Evolutionary conservation across 2,113 vertebrate species (phyloP).

Genomic region (Larimichthys polyactis): DNA sequence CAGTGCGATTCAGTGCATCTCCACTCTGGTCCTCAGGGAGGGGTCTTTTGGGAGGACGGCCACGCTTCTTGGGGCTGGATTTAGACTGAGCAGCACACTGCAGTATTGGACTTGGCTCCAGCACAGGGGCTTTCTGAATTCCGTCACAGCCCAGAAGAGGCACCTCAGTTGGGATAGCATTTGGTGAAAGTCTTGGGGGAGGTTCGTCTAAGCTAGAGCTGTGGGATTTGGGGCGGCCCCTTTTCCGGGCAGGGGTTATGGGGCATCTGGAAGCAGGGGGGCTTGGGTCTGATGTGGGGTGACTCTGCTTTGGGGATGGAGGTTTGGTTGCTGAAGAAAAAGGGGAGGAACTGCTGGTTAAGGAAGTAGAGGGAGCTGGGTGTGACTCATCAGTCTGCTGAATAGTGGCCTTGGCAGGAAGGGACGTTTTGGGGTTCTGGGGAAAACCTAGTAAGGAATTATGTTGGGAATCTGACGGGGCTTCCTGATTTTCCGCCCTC

Average conservation of each 20-base stretch:
- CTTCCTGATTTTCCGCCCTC: slow-evolving; percentile 73
- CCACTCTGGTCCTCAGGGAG: slow-evolving; percentile 64
- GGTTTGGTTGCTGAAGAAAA: slow-evolving; percentile 64
- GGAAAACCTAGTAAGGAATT: slow-evolving; percentile 61
- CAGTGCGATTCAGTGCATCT: slow-evolving; percentile 60
- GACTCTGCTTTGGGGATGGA: slow-evolving; percentile 70
- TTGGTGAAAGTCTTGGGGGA: slow-evolving; percentile 80
- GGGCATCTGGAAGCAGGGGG: slow-evolving; percentile 60
- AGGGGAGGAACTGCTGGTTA: slow-evolving; percentile 56
- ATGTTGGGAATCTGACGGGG: slow-evolving; percentile 61
- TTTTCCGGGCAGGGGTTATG: slow-evolving; percentile 80
- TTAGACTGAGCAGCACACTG: slow-evolving; percentile 70
- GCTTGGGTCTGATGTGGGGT: slow-evolving; percentile 45
- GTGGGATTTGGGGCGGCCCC: slow-evolving; percentile 86
- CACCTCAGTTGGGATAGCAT: slow-evolving; percentile 86
- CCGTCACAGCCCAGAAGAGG: slow-evolving; percentile 84
- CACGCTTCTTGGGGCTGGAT: slow-evolving; percentile 90
- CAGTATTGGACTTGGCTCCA: slow-evolving; percentile 84
- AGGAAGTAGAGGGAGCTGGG: slow-evolving; percentile 33
- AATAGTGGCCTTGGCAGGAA: slow-evolving; percentile 58
- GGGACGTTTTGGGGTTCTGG: slow-evolving; percentile 63
- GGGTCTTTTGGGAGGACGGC: slow-evolving; percentile 92
- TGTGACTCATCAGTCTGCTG: slow-evolving; percentile 67
- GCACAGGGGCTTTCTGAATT: slow-evolving; percentile 87
- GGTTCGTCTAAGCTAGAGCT: slow-evolving; percentile 59